Evolutionary conservation across 2,113 vertebrate genomes (phyloP).

Genomic region (Papio anubis): DNA sequence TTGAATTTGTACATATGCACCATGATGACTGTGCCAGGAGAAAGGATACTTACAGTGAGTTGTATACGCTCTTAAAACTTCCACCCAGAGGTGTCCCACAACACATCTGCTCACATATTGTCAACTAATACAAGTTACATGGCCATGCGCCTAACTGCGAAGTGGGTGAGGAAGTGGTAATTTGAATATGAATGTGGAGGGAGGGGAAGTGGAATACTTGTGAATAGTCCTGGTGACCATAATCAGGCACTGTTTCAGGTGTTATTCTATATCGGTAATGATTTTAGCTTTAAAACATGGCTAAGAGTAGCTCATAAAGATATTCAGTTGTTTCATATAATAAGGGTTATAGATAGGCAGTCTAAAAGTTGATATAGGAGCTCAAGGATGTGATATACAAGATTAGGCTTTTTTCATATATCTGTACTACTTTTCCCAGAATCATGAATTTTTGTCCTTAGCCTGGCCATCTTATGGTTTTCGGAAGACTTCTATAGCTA

Average conservation of each 20-base stretch:
- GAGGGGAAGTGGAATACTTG: neutral
- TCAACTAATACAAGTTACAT: neutral
- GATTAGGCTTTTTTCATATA: neutral
- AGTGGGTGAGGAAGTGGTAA: neutral
- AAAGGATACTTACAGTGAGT: neutral
- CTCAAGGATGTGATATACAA: neutral
- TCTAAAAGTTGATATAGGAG: neutral
- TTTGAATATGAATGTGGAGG: neutral
- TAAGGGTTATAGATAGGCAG: neutral
- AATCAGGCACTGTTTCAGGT: neutral
- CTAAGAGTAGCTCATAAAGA: neutral
- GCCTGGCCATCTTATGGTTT: neutral
- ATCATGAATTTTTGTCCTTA: neutral
- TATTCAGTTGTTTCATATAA: neutral
- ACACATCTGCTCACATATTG: neutral
- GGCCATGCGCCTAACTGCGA: neutral
- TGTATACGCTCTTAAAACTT: neutral
- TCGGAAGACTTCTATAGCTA: neutral
- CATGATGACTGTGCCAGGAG: neutral
- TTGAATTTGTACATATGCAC: neutral
- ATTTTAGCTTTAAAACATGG: neutral
- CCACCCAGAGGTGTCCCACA: neutral
- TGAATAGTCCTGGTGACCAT: neutral
- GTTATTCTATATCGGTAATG: neutral
- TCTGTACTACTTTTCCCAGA: neutral